These are phyloP conservation scores for Notothenia rossii DNA, from an alignment of 2,113 vertebrate genomes.

Conservation along the genomic window DNA sequence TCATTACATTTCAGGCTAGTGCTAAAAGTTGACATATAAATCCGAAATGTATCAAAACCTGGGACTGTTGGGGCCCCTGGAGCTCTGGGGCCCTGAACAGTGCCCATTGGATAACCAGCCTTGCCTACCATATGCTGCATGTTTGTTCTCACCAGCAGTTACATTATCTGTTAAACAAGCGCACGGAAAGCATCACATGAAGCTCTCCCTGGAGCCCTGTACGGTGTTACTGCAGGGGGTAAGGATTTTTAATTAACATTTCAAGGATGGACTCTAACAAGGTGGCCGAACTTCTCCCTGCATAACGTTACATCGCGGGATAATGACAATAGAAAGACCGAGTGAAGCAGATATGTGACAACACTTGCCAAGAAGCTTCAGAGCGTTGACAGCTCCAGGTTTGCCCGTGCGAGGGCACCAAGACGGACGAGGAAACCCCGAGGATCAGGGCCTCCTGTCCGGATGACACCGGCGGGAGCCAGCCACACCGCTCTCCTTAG, in stretches of 20 bases:
- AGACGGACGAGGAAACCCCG: slow-evolving; percentile 76
- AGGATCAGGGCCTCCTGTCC: slow-evolving; percentile 80
- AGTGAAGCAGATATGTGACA: slow-evolving; percentile 67
- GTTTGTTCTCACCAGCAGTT: slow-evolving; percentile 34
- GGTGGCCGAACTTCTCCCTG: slow-evolving; percentile 35
- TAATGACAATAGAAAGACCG: slow-evolving; percentile 33
- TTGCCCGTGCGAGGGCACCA: slow-evolving; percentile 52
- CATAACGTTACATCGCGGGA: slow-evolving; percentile 34
- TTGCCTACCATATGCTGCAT: neutral
- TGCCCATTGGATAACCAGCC: neutral
- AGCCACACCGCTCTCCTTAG: slow-evolving; percentile 52
- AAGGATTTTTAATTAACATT: slow-evolving; percentile 53
- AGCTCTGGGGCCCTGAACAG: neutral
- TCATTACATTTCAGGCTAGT: too few species aligned
- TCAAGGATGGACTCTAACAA: slow-evolving; percentile 58
- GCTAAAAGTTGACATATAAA: too few species aligned
- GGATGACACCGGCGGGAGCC: slow-evolving; percentile 70
- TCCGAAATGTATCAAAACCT: neutral
- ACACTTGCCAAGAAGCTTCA: slow-evolving; percentile 53
- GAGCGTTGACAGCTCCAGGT: slow-evolving; percentile 56
- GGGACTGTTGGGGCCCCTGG: neutral
- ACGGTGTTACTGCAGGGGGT: slow-evolving; percentile 55
- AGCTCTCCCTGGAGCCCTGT: slow-evolving; percentile 56
- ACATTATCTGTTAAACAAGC: slow-evolving; percentile 58
- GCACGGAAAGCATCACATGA: slow-evolving; percentile 52